Evolutionary conservation across 2,113 vertebrate genomes (phyloP).

Genomic region (Thamnophis sirtalis): DNA sequence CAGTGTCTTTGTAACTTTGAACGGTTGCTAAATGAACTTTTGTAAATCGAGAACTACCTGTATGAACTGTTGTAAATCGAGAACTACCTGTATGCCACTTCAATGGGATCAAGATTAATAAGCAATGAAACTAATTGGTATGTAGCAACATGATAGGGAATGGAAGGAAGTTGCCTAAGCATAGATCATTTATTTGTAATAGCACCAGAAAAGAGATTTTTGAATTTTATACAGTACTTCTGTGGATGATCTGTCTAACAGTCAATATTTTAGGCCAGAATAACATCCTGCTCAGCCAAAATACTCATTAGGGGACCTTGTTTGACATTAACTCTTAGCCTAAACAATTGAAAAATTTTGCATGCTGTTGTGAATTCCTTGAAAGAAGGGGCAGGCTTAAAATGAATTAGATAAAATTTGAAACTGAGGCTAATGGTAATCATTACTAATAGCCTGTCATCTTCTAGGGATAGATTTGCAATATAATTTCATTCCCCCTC

Average conservation of each 20-base stretch:
- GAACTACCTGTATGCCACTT: no score
- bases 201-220: neutral
- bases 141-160: neutral
- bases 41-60: no score
- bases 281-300: neutral
- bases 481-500: neutral
- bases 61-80: no score
- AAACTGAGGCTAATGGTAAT: neutral
- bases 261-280: neutral
- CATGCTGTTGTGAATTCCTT: neutral
- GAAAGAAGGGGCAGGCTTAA: neutral
- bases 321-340: neutral
- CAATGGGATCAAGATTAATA: neutral
- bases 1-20: no score
- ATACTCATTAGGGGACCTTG: neutral
- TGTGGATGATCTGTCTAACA: neutral
- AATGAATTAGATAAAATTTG: neutral
- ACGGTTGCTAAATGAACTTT: no score
- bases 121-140: neutral
- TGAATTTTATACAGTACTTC: neutral
- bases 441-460: neutral
- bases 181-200: neutral
- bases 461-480: neutral
- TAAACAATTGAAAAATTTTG: neutral
- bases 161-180: neutral